These are phyloP conservation scores for Illadopsis cleaveri DNA, from an alignment of 2,113 vertebrate genomes.

Conservation along the genomic window DNA sequence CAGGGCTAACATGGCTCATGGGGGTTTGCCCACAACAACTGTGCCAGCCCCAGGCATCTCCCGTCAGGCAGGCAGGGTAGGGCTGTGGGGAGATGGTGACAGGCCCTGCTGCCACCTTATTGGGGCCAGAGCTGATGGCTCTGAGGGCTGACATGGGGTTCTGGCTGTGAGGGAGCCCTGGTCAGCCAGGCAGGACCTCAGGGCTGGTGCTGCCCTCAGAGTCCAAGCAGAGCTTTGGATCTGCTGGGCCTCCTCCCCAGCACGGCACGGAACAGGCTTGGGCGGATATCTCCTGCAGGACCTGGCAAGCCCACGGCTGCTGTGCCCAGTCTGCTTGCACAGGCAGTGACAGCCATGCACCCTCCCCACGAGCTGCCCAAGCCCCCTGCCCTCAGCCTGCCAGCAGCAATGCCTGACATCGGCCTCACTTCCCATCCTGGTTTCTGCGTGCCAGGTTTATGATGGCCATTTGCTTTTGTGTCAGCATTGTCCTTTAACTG, in stretches of 20 bases:
- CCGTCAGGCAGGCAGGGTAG: not conserved
- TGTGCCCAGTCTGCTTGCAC: not conserved
- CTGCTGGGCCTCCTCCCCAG: not conserved
- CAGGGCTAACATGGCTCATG: fast-evolving
- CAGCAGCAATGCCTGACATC: not conserved
- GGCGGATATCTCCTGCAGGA: not conserved
- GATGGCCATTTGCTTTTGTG: conserved; percentile 30
- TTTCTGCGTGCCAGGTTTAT: not conserved
- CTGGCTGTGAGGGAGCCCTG: fast-evolving
- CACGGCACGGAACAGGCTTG: not conserved
- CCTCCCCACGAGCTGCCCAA: fast-evolving
- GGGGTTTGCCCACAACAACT: not conserved
- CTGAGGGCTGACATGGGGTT: not conserved
- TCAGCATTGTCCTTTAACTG: conserved; percentile 61
- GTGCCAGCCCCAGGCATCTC: not conserved
- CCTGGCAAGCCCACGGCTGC: not conserved
- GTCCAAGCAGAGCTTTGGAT: fast-evolving
- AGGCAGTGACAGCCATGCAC: not conserved
- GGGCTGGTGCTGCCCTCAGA: not conserved
- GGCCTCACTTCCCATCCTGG: not conserved
- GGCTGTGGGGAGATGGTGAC: not conserved
- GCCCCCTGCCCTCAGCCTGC: not conserved
- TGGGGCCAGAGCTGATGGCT: not conserved
- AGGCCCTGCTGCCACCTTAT: fast-evolving
- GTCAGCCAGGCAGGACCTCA: not conserved